Percentiles rank a stretch among this genome's conserved stretches.
phyloP scores from a whole-genome alignment of 1,140 invertebrate genomes.

The Anastatus disparis region DNA sequence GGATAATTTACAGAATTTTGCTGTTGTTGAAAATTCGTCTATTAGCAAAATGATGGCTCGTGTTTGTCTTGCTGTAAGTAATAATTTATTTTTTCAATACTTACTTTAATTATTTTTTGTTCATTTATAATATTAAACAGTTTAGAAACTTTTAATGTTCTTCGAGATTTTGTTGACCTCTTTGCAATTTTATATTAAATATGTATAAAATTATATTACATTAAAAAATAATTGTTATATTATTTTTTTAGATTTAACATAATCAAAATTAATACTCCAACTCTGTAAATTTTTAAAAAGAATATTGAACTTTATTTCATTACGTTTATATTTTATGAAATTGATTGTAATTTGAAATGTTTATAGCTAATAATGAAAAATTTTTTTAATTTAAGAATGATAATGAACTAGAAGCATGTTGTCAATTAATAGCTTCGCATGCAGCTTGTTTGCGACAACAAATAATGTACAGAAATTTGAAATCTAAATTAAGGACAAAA shows the following conservation, averaged over 20 bases:
- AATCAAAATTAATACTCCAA: no score
- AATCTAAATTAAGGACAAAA: constrained; percentile 46
- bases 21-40: constrained; percentile 50
- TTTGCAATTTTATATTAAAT: no score
- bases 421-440: constrained; percentile 58
- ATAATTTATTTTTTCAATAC: constrained; percentile 18
- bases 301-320: no score
- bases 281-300: no score
- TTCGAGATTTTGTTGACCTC: no score
- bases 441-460: constrained; percentile 56
- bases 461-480: constrained; percentile 52
- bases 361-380: not conserved
- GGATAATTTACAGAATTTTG: no score
- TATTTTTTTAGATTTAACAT: not conserved
- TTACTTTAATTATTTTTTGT: no score
- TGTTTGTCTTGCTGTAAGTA: constrained; percentile 52
- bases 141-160: constrained; percentile 13
- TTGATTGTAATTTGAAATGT: not conserved
- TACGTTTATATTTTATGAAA: no score
- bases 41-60: constrained; percentile 56
- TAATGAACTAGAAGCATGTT: constrained; percentile 55
- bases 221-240: not conserved
- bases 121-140: no score
- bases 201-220: no score
- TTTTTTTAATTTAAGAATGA: constrained; percentile 39